Base-by-base conservation (phyloP, 2,888 invertebrate species). In the Cancer borealis region DNA sequence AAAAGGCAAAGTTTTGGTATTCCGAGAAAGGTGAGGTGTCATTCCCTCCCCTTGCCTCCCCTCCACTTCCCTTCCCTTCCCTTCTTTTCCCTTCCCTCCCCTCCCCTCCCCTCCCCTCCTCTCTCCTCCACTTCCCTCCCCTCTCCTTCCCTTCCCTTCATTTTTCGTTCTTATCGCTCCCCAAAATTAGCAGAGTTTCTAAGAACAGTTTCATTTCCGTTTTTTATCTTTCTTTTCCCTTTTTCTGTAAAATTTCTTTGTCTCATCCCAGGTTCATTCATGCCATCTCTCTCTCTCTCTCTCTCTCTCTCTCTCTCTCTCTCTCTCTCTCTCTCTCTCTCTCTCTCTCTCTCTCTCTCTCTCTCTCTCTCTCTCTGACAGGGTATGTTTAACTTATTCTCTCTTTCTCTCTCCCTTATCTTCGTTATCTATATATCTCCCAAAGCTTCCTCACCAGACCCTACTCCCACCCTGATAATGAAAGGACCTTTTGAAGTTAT, bases 271-370 rank as follows among this genome's bases (percentile, higher is more conserved):
- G 49, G 49, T 49, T 49, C 49, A 49, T 49, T 49, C 49, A 49
- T 49, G 49, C 49, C 12, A 6, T 49, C 49, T 49, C 49, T 49
- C 49, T 49, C 49, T 49, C 49, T 49, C 49, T 49, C 49, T 49
- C 49, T 49, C 49, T 49, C 49, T 49, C 49, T 49, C 49, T 12
- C 49, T 39, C 39, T 39, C 39, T 39, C 39, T 39, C 8, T 54
- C 12, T 60, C 60, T 60, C 60, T 60, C 21, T 60, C 60, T 60
- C 60, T 60, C 60, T 60, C 60, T 60, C 73, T 79, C 73, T 79
- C 73, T 79, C 73, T 79, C 73, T 79, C 73, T 79, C 73, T 79
- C 73, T 79, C 73, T 79, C 73, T 79, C 73, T 79, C 73, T 79
- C 73, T 79, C 73, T 79, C 26, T 79, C 73, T 79, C 73, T 30